A percentile compares a stretch with the other conserved stretches of the same genome.
Evolutionary conservation across 2,797 vertebrate species (phyloP).

Genomic region (Danio albolineatus): DNA sequence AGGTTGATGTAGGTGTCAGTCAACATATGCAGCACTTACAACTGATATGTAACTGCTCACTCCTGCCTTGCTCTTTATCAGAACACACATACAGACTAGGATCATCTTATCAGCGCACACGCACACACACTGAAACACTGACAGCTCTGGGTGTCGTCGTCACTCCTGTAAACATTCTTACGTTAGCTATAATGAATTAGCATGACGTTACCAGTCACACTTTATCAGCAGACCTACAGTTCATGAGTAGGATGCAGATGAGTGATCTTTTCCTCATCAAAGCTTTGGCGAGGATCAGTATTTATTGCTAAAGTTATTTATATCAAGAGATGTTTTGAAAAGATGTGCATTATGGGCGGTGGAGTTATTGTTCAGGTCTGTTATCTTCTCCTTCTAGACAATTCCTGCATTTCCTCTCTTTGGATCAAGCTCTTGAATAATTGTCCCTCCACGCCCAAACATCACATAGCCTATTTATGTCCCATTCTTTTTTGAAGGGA

Average conservation of each 20-base stretch:
- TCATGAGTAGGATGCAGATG: background rate
- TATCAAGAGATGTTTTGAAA: background rate
- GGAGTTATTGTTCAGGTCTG: constrained; percentile 14
- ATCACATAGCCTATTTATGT: constrained; percentile 40
- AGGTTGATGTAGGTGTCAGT: constrained; percentile 33
- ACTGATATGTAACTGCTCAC: constrained; percentile 47
- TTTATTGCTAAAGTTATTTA: constrained; percentile 18
- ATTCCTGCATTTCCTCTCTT: constrained; percentile 61
- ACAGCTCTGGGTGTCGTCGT: constrained; percentile 60
- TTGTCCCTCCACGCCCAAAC: constrained; percentile 47
- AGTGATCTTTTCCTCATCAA: constrained; percentile 29
- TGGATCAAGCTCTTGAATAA: constrained; percentile 50
- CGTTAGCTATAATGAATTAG: background rate
- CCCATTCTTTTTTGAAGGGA: constrained; percentile 43
- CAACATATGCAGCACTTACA: background rate
- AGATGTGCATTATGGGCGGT: constrained; percentile 18
- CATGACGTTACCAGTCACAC: background rate
- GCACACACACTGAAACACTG: constrained; percentile 63
- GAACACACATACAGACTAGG: constrained; percentile 57
- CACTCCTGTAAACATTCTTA: constrained; percentile 30
- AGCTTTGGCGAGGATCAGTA: background rate
- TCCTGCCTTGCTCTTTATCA: constrained; percentile 68
- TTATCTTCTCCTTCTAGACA: constrained; percentile 61
- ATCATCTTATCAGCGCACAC: constrained; percentile 75
- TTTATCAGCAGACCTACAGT: background rate